phyloP scores from a whole-genome alignment of 2,888 invertebrate species.

The Capitulum mitella region DNA sequence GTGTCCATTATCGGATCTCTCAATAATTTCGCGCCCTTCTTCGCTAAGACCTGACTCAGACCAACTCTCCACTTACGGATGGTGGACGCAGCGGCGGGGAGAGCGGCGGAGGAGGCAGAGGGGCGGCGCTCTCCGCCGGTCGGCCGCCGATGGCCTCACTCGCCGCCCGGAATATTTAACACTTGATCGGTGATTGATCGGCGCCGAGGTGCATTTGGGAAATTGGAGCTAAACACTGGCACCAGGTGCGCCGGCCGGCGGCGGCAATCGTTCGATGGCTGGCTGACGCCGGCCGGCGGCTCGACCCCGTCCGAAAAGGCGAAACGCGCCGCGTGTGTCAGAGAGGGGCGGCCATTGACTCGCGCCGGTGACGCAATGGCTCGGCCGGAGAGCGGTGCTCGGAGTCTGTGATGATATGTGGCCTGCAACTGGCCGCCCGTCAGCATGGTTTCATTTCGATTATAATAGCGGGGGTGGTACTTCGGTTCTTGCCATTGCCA shows the following conservation, averaged over 20 bases:
- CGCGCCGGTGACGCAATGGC: no score
- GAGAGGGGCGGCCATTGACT: no score
- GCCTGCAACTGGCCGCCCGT: no score
- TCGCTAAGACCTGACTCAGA: background rate
- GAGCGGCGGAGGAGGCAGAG: background rate
- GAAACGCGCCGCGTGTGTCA: background rate
- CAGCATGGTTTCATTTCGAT: no score
- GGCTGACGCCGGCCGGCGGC: background rate
- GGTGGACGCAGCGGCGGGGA: background rate
- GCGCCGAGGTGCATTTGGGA: background rate
- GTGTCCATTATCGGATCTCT: slow-evolving; percentile 9
- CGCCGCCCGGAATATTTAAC: background rate
- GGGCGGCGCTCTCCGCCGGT: no score
- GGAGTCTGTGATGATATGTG: no score
- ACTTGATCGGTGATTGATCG: background rate
- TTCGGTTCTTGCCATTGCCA: no score
- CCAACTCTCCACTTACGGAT: background rate
- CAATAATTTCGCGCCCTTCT: slow-evolving; percentile 12
- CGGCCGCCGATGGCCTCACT: background rate
- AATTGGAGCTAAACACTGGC: background rate
- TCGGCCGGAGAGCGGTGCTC: no score
- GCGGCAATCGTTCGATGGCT: background rate
- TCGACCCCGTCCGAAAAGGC: no score
- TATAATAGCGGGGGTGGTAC: no score
- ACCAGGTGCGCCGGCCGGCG: background rate